Evolutionary conservation across 2,797 vertebrate genomes (phyloP), one percentile per base, ranked within the genome.

Genomic region (Cuniculus paca): DNA sequence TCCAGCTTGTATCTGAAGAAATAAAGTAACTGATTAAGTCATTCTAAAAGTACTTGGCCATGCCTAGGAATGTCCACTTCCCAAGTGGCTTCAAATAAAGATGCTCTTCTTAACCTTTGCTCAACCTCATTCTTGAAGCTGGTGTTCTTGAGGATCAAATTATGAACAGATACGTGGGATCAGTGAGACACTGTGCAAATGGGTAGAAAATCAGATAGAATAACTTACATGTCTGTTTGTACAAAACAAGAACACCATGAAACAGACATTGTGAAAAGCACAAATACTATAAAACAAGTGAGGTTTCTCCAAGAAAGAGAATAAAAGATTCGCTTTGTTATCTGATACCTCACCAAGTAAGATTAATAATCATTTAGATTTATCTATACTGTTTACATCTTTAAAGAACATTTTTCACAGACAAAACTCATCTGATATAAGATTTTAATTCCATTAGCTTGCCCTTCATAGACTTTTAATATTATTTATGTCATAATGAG

Each of bases 251-350:
- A 91, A 70, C 19, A 96, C 50, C 39, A 79, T 79, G 42, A 34
- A 60, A 79, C 3, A 80, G 70, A 90, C 0, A 90, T 24, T 95
- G 80, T 96, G 45, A 91, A 88, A 96, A 97, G 54, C 56, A 75
- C 45, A 89, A 26, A 48, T 83, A 17, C 79, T 92, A 72, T 58
- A 94, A 95, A 97, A 92, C 86, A 54, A n/a, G 39, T 63, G 68
- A 82, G 19, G 86, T 86, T 96, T 75, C 72, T 75, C 83, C 10
- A 65, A 79, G 56, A 80, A 52, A 90, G 82, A 36, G 22, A 80
- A 88, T 70, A 88, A 94, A 88, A 45, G 34, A 61, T 88, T 92
- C 83, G 56, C 79, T 92, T 83, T 92, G 74, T 92, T 96, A 96
- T 81, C 68, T 45, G 91, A 48, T 70, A 78, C 75, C 68, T 92